Evolutionary conservation across 2,888 invertebrate genomes (phyloP).

Genomic region (Acheta domesticus): DNA sequence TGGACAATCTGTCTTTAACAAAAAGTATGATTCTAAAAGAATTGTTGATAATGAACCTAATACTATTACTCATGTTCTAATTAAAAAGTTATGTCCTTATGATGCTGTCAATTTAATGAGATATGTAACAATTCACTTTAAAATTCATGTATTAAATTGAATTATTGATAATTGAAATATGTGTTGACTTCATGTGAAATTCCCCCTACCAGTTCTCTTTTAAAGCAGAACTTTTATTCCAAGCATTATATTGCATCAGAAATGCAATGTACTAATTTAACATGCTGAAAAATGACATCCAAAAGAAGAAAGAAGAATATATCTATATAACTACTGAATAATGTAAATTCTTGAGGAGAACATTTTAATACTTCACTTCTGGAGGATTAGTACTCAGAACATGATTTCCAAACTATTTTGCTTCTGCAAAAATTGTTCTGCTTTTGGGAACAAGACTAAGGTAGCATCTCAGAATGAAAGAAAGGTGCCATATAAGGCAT

Average conservation of each 20-base stretch:
- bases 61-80: conserved; percentile 9
- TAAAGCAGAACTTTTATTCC: not conserved
- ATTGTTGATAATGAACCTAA: conserved; percentile 1
- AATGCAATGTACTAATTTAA: not conserved
- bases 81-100: conserved; percentile 1
- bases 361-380: too few relatives aligned
- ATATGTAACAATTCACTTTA: not conserved
- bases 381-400: too few relatives aligned
- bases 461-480: too few relatives aligned
- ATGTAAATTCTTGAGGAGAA: too few relatives aligned
- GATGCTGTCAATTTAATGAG: not conserved
- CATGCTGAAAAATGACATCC: not conserved
- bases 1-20: conserved; percentile 18
- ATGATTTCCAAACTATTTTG: too few relatives aligned
- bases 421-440: too few relatives aligned
- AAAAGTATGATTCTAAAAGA: not conserved
- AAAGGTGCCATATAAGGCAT: too few relatives aligned
- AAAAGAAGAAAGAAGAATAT: too few relatives aligned
- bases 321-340: too few relatives aligned
- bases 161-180: not conserved
- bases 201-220: not conserved
- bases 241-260: not conserved
- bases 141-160: not conserved
- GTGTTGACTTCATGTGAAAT: conserved; percentile 6
- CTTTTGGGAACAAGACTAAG: too few relatives aligned